Base-by-base conservation (phyloP, 2,888 invertebrate species). In the Elysia crispata region DNA sequence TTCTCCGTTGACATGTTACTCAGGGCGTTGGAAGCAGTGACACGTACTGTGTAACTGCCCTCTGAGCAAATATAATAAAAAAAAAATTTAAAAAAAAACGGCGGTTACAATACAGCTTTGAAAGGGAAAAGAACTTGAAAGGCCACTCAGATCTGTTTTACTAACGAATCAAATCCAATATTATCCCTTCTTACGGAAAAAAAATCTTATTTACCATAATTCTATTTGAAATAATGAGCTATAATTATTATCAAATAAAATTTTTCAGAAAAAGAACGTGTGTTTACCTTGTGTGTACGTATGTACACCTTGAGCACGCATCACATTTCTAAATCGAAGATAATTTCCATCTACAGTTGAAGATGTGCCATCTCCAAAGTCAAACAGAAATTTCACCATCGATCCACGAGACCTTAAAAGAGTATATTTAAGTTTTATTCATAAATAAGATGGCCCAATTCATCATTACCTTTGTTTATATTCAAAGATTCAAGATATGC, bases 341-440 rank as follows among this genome's bases (percentile, higher is more conserved):
- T 41, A 11, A 41, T 41, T 41, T 15, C 88, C 88, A 15, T 77
- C 30, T 5, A 87, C 85, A 30, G 81, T 72, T 57, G 81, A 31
- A 8, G 60, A 75, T 5, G 76, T 69, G 0, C 90, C 91, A 83
- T 91, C 91, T n/a, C 91, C 91, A 86, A 89, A 91, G 81, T 90
- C 87, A 86, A 91, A 90, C 25, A 85, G 60, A 83, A 89, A 91
- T 1, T 66, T 82, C 13, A 91, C 88, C 82, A 90, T 87, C 6
- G 90, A 89, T 50, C 91, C 91, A 76, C 64, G 54, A 20, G 80
- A 76, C 20, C 83, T 82, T 41, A 3, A 41, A 41, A 41, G 41
- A 41, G 41, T 3, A 41, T n/a, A n/a, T n/a, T n/a, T n/a, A n/a
- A n/a, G n/a, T n/a, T n/a, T n/a, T n/a, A n/a, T n/a, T n/a, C n/a